phyloP scores from a whole-genome alignment of 1,140 invertebrate species.

The Temnothorax longispinosus region DNA sequence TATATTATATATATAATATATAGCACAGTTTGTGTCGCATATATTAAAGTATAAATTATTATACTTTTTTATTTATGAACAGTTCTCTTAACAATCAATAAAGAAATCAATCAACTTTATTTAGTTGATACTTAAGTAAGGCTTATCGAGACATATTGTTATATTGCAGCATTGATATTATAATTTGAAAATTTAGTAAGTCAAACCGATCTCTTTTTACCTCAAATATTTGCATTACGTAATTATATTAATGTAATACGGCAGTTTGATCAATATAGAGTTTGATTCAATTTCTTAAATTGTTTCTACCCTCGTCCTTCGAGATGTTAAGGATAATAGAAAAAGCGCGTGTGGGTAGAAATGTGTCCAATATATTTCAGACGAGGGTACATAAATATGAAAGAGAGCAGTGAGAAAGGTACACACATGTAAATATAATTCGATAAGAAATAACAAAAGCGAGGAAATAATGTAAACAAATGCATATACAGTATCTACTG shows the following conservation, averaged over 20 bases:
- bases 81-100: neutral
- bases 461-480: neutral
- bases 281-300: constrained; percentile 35
- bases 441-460: neutral
- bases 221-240: neutral
- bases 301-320: constrained; percentile 10
- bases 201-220: neutral
- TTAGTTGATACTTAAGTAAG: neutral
- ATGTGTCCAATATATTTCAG: constrained; percentile 14
- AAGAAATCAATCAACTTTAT: neutral
- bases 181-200: neutral
- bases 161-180: neutral
- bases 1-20: neutral
- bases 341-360: neutral
- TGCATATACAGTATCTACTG: neutral
- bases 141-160: too few species aligned
- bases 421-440: constrained; percentile 26
- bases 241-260: neutral
- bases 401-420: neutral
- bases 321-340: neutral
- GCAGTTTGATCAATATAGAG: neutral
- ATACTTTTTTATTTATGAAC: neutral
- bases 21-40: neutral
- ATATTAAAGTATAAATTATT: neutral
- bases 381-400: constrained; percentile 22